Evolutionary conservation across 1,140 invertebrate genomes (phyloP).

Genomic region (Teleopsis dalmanni): DNA sequence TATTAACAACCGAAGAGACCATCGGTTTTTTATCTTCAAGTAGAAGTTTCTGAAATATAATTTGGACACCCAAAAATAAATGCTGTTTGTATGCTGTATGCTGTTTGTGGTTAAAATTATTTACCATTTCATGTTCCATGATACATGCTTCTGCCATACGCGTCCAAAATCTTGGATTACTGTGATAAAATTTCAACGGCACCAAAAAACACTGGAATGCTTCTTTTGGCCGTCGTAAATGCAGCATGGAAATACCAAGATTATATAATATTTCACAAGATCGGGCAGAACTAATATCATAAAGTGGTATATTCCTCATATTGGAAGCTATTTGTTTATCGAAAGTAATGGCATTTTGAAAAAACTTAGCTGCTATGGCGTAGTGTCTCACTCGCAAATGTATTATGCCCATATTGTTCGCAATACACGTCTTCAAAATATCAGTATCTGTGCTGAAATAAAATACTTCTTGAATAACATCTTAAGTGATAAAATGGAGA

Average conservation of each 20-base stretch:
- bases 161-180: slow-evolving; percentile 85
- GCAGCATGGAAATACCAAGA: slow-evolving; percentile 77
- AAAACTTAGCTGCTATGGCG: slow-evolving; percentile 75
- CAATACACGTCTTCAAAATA: slow-evolving; percentile 62
- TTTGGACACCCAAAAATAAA: neutral
- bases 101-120: neutral
- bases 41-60: slow-evolving; percentile 17
- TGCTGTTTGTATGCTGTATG: neutral
- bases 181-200: slow-evolving; percentile 75
- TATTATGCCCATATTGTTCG: slow-evolving; percentile 85
- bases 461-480: neutral
- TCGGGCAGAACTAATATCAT: slow-evolving; percentile 48
- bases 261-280: slow-evolving; percentile 84
- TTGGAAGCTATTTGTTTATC: slow-evolving; percentile 58
- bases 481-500: neutral
- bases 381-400: slow-evolving; percentile 82
- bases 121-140: slow-evolving; percentile 59
- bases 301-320: slow-evolving; percentile 28
- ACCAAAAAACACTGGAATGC: slow-evolving; percentile 91
- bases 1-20: slow-evolving; percentile 56
- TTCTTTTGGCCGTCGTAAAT: slow-evolving; percentile 66
- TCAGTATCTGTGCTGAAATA: neutral
- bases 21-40: slow-evolving; percentile 50
- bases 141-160: slow-evolving; percentile 89
- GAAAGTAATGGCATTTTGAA: slow-evolving; percentile 75